Conservation (phyloP, 2,888 invertebrate species). For the Nomada fucata region DNA sequence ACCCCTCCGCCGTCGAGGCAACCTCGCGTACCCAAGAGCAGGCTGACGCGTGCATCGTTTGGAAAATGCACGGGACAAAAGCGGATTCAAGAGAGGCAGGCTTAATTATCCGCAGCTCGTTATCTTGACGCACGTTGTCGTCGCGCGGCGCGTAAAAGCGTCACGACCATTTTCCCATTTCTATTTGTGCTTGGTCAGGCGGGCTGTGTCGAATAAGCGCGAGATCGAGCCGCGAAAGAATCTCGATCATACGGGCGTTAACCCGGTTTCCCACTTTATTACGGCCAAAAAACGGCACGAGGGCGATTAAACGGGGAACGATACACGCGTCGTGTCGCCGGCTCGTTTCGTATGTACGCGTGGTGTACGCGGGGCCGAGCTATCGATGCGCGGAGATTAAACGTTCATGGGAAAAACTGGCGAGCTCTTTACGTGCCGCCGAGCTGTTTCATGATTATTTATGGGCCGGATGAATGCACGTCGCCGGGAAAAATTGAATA, state of each 20-base stretch:
- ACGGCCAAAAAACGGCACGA: constrained; percentile 27
- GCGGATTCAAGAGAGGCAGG: neutral
- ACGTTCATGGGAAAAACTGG: constrained; percentile 54
- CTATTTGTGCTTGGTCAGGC: neutral
- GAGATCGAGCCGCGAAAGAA: constrained; percentile 11
- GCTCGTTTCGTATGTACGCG: neutral
- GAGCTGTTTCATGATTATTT: constrained; percentile 59
- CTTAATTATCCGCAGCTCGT: constrained; percentile 41
- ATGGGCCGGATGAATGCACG: constrained; percentile 47
- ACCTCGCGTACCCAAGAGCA: neutral
- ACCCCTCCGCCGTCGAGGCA: neutral
- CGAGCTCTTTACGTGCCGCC: constrained; percentile 45
- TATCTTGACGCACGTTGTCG: constrained; percentile 9
- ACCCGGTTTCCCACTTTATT: constrained; percentile 45
- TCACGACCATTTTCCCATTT: neutral
- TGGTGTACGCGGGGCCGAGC: neutral
- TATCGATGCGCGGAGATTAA: constrained; percentile 57
- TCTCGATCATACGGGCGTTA: constrained; percentile 23
- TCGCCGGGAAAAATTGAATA: constrained; percentile 56
- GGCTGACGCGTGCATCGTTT: neutral
- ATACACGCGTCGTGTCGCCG: constrained; percentile 1
- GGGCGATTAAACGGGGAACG: constrained; percentile 37
- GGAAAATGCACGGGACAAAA: neutral
- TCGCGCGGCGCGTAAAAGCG: neutral
- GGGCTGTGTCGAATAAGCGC: neutral